A percentile compares a stretch with the other conserved stretches of the same genome.
phyloP scores from a whole-genome alignment of 2,797 vertebrate species.

The Sarcoramphus papa region DNA sequence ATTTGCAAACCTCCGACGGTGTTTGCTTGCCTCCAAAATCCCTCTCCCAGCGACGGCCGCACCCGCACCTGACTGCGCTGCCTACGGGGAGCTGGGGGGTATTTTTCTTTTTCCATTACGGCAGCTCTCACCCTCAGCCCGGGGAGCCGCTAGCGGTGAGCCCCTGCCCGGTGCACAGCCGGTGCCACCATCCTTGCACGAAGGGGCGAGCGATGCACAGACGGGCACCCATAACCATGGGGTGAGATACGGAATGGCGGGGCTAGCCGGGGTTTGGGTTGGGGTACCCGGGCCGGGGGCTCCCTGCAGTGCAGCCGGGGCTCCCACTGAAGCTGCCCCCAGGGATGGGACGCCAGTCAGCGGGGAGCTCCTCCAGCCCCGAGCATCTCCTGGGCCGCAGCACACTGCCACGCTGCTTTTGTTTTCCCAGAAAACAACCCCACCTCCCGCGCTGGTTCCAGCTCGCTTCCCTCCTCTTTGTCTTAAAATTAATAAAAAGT shows the following conservation, averaged over 20 bases:
- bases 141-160: not conserved
- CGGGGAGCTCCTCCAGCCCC: not conserved
- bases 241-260: fast-evolving
- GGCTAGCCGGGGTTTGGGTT: not conserved
- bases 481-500: not conserved
- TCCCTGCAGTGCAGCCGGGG: fast-evolving
- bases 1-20: not conserved
- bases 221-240: fast-evolving
- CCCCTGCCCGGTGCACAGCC: fast-evolving
- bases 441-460: conserved; percentile 14
- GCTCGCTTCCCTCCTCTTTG: conserved; percentile 21
- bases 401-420: not conserved
- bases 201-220: not conserved
- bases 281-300: not conserved
- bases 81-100: not conserved
- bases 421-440: conserved; percentile 53
- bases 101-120: not conserved
- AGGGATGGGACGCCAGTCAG: not conserved
- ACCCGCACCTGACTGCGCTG: not conserved
- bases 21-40: not conserved
- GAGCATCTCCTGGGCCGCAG: not conserved
- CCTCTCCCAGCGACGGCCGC: not conserved
- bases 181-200: fast-evolving
- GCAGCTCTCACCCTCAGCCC: not conserved
- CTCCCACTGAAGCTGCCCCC: fast-evolving